phyloP scores from a whole-genome alignment of 1,140 invertebrate species.

The Nylanderia fulva region DNA sequence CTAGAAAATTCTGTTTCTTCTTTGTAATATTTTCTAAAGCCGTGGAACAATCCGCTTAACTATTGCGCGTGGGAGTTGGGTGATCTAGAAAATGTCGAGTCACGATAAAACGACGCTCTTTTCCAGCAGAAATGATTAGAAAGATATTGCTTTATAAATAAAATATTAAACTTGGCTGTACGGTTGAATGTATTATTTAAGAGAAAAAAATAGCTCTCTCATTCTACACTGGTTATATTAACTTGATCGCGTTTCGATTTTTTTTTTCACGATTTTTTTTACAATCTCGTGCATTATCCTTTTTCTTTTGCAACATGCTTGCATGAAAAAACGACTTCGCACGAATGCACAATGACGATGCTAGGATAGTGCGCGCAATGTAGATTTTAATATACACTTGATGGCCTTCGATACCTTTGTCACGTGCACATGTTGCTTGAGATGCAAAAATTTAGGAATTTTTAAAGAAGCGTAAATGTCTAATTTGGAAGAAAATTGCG shows the following conservation, averaged over 20 bases:
- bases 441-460: neutral
- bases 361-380: conserved; percentile 8
- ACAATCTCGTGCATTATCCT: conserved; percentile 4
- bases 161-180: neutral
- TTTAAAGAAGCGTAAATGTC: conserved; percentile 9
- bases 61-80: conserved; percentile 15
- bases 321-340: conserved; percentile 50
- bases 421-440: neutral
- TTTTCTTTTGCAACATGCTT: neutral
- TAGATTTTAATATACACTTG: conserved; percentile 43
- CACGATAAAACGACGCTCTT: neutral
- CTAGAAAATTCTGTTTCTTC: conserved; percentile 28
- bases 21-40: neutral
- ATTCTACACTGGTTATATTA: neutral
- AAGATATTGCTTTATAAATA: neutral
- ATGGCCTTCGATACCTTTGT: conserved; percentile 43
- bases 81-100: conserved; percentile 12
- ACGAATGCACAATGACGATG: conserved; percentile 32
- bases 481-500: neutral
- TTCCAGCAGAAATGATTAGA: neutral
- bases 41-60: neutral
- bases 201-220: neutral
- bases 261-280: conserved; percentile 11
- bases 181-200: neutral
- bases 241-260: neutral